These are phyloP conservation scores for Chrysopa pallens DNA, from an alignment of 1,140 invertebrate species.

Conservation along the genomic window DNA sequence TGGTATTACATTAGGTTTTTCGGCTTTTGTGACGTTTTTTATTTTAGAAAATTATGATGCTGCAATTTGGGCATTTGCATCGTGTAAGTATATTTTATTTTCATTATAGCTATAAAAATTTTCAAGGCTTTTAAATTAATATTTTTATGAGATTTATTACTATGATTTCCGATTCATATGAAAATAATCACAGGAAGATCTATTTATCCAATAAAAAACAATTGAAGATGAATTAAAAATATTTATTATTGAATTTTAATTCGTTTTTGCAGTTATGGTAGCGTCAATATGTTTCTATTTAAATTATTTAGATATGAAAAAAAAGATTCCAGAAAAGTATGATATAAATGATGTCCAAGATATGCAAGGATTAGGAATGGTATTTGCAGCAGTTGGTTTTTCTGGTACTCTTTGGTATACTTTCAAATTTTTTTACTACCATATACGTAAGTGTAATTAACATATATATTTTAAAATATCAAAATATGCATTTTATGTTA, in stretches of 20 bases:
- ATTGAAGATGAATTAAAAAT: not conserved
- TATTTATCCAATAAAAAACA: not conserved
- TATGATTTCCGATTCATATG: not conserved
- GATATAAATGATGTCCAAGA: conserved; percentile 3
- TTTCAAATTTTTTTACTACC: conserved; percentile 4
- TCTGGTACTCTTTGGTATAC: conserved; percentile 4
- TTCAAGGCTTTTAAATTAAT: not conserved
- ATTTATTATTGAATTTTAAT: not conserved
- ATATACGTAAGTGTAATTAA: conserved; percentile 7
- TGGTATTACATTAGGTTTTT: conserved; percentile 6
- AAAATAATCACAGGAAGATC: not conserved
- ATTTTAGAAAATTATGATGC: conserved; percentile 6
- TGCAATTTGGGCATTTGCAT: conserved; percentile 5
- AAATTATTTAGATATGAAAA: conserved; percentile 5
- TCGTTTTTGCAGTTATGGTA: conserved; percentile 6
- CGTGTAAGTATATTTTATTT: conserved; percentile 4
- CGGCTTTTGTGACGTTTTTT: conserved; percentile 7
- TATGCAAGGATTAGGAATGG: conserved; percentile 4
- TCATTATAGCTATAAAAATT: not conserved
- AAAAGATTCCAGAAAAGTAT: conserved; percentile 5
- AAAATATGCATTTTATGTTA: not conserved
- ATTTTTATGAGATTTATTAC: not conserved
- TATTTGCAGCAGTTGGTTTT: not conserved
- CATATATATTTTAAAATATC: not conserved
- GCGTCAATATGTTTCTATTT: conserved; percentile 6